phyloP scores from a whole-genome alignment of 64 coral and sea anemone species.

The Pocillopora verrucosa region DNA sequence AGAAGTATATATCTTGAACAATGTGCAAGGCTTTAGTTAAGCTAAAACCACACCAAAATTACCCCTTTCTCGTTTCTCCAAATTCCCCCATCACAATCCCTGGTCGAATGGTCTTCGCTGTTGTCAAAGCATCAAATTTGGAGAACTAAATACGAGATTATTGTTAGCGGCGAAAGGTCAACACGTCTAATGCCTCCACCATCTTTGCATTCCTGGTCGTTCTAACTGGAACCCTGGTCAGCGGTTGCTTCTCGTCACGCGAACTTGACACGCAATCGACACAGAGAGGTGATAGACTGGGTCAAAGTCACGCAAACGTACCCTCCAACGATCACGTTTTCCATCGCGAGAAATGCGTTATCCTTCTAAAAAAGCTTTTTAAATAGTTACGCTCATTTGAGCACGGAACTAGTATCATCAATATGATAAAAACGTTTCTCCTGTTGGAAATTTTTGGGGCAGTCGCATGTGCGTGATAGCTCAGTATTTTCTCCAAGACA shows the following conservation, averaged over 20 bases:
- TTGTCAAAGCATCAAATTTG: conserved; percentile 11
- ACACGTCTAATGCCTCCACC: conserved; percentile 57
- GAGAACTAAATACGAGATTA: conserved; percentile 38
- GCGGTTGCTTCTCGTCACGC: conserved; percentile 60
- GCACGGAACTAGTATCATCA: no score
- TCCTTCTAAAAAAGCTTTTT: neutral
- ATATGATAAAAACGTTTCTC: no score
- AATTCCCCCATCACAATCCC: conserved; percentile 58
- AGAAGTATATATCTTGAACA: conserved; percentile 31
- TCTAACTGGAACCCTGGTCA: conserved; percentile 74
- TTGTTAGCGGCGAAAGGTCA: conserved; percentile 74
- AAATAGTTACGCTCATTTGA: no score
- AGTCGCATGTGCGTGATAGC: no score
- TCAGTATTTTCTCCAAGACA: no score
- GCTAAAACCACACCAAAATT: conserved; percentile 2
- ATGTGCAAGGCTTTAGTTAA: neutral
- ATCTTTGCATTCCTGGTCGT: conserved; percentile 73
- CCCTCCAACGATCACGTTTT: neutral
- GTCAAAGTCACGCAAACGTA: conserved; percentile 3
- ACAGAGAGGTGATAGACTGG: conserved; percentile 34
- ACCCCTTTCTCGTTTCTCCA: conserved; percentile 62
- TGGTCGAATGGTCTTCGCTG: conserved; percentile 32
- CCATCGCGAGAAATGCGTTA: neutral
- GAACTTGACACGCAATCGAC: conserved; percentile 43
- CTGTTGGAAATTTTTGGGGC: no score